These are phyloP conservation scores for Danio rerio DNA, from an alignment of 2,113 vertebrate species.

Conservation along the genomic window DNA sequence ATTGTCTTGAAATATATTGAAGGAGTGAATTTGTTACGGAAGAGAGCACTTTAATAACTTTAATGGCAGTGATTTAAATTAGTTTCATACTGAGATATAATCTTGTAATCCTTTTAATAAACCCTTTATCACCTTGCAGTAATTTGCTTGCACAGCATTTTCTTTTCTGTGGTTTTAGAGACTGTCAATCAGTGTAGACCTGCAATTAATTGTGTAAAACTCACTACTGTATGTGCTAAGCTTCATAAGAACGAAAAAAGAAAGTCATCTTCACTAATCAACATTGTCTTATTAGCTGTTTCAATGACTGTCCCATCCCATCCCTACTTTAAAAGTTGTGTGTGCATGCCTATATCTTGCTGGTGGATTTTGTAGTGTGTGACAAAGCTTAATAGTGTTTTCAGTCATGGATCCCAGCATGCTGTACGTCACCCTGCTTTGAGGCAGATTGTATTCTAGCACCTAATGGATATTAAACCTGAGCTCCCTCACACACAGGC, in stretches of 20 bases:
- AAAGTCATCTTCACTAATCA: neutral
- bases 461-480: conserved; percentile 56
- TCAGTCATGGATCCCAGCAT: conserved; percentile 47
- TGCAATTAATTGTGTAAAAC: neutral
- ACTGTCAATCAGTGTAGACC: too few species aligned
- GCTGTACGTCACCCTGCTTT: conserved; percentile 44
- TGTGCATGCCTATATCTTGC: conserved; percentile 7
- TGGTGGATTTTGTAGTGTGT: conserved; percentile 24
- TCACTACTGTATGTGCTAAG: neutral
- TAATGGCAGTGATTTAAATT: neutral
- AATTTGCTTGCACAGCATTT: neutral
- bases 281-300: neutral
- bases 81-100: neutral
- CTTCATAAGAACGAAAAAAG: neutral
- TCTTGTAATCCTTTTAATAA: neutral
- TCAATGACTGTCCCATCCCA: neutral
- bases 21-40: neutral
- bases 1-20: neutral
- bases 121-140: neutral
- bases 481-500: conserved; percentile 39
- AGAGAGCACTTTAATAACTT: neutral
- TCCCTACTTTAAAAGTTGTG: neutral
- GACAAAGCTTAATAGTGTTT: conserved; percentile 53
- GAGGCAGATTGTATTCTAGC: conserved; percentile 54
- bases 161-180: neutral